Base-by-base conservation (phyloP, 2,888 invertebrate genomes). In the Chalcis sispes region DNA sequence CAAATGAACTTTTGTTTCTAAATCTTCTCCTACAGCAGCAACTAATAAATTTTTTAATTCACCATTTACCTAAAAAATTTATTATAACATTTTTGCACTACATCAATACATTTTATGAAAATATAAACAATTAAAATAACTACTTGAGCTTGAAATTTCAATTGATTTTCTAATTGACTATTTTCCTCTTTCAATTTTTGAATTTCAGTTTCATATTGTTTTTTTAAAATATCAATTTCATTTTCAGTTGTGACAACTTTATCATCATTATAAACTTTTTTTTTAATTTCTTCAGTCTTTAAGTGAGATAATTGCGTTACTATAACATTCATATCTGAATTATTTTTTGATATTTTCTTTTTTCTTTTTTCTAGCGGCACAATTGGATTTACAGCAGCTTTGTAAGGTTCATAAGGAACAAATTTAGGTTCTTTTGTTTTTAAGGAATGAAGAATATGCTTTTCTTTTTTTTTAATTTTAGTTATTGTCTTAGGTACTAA, bases 11-110 rank as follows among this genome's bases (percentile, higher is more conserved):
- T 95, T 93, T 1, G 93, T 94, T 89, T 98, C 95, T 70, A 98
- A 90, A 89, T 98, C 98, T 89, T 98, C 98, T 7, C 98, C 98
- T 82, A 98, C 95, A 15, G 98, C 97, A 8, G 98, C 98, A 5
- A 98, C 97, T 72, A 98, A 89, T 88, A 98, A 91, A 83, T 95
- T 96, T 88, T 98, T 98, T 69, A 98, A 90, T 89, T 98, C 98
- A 69, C 94, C 93, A 89, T 98, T 98, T 0, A 98, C 95, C 94
- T 95, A 79, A 40, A 81, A 81, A 18, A 25, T 46, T 52, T 2
- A n/a, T n/a, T n/a, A n/a, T n/a, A n/a, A n/a, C n/a, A n/a, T n/a
- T n/a, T n/a, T n/a, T n/a, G n/a, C n/a, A 27, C 13, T 54, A 3
- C 3, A 54, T 54, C 20, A n/a, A n/a, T n/a, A n/a, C n/a, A 36